Evolutionary conservation across 2,113 vertebrate species (phyloP).

Genomic region (Vulpes lagopus): DNA sequence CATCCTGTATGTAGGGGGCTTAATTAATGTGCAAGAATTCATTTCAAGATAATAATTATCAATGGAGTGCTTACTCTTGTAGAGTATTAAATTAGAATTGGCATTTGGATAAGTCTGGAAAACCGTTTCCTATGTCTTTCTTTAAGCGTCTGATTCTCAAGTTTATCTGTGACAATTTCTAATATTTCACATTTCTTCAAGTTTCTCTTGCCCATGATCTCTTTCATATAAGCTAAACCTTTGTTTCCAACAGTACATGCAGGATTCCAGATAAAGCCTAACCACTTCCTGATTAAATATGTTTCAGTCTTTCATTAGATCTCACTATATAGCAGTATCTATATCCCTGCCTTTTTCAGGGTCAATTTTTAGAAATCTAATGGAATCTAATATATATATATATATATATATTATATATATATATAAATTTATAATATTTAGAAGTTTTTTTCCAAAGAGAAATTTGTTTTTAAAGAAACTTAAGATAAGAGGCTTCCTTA

Average conservation of each 20-base stretch:
- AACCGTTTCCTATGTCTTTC: constrained; percentile 29
- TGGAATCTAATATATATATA: background rate
- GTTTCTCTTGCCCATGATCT: constrained; percentile 50
- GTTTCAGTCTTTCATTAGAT: constrained; percentile 47
- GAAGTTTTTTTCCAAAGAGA: background rate
- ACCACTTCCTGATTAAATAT: constrained; percentile 27
- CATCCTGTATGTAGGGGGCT: constrained; percentile 56
- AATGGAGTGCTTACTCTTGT: constrained; percentile 54
- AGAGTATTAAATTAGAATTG: constrained; percentile 62
- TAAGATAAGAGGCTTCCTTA: background rate
- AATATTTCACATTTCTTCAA: constrained; percentile 38
- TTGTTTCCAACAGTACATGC: constrained; percentile 42
- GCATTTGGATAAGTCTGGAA: constrained; percentile 56
- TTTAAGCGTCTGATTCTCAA: constrained; percentile 53
- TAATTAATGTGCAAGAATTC: constrained; percentile 70
- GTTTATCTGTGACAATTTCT: constrained; percentile 43
- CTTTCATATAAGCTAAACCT: constrained; percentile 34
- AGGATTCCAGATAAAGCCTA: constrained; percentile 58
- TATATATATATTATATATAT: background rate
- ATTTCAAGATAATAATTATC: constrained; percentile 69
- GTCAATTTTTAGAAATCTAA: constrained; percentile 11
- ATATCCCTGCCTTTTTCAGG: background rate
- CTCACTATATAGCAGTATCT: background rate
- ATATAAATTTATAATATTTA: background rate
- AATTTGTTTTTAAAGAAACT: constrained; percentile 47